Evolutionary conservation across 2,113 vertebrate genomes (phyloP).

Genomic region (Stigmatopora argus): DNA sequence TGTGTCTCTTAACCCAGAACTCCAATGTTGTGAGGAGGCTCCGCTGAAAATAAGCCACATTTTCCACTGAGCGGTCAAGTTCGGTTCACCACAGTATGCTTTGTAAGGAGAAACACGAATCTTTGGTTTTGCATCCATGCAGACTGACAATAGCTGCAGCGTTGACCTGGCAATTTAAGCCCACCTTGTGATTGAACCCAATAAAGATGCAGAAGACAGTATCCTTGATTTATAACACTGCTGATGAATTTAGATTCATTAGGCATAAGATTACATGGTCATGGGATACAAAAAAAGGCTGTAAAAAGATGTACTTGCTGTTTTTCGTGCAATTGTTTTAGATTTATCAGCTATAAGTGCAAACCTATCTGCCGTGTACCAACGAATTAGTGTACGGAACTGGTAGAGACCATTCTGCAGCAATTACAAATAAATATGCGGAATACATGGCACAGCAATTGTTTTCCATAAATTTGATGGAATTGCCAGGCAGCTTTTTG

Average conservation of each 20-base stretch:
- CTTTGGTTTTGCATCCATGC: neutral
- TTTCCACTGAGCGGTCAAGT: conserved; percentile 4
- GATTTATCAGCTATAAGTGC: neutral
- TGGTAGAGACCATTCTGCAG: too few species aligned
- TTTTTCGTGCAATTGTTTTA: neutral
- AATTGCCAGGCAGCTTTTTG: too few species aligned
- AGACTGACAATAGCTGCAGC: neutral
- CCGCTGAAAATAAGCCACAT: conserved; percentile 31
- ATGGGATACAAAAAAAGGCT: neutral
- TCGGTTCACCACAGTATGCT: neutral
- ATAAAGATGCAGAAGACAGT: neutral
- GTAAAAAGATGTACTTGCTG: neutral
- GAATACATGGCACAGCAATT: too few species aligned
- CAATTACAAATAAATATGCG: too few species aligned
- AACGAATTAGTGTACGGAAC: too few species aligned
- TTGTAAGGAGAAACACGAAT: neutral
- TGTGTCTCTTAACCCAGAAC: conserved; percentile 33
- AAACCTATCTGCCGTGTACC: too few species aligned
- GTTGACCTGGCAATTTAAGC: neutral
- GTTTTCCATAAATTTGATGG: too few species aligned
- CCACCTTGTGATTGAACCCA: neutral
- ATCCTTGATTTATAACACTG: neutral
- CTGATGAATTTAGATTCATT: neutral
- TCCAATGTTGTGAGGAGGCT: conserved; percentile 24
- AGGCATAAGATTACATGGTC: neutral